A percentile compares a stretch with the other conserved stretches of the same genome.
phyloP scores from a whole-genome alignment of 2,113 vertebrate genomes.

The Apeltes quadracus region DNA sequence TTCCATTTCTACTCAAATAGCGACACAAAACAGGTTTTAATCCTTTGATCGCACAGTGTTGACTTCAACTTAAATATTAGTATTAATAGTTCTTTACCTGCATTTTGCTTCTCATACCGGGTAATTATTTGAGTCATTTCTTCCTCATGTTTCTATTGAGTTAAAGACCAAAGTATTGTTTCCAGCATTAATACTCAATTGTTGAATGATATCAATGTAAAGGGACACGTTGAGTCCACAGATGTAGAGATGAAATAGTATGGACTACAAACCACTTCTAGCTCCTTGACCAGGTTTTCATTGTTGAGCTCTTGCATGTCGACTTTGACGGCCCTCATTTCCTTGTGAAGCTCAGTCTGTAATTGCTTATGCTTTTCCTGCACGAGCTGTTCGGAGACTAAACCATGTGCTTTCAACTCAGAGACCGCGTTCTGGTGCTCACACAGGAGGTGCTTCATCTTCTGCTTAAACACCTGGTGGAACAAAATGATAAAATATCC shows the following conservation, averaged over 20 bases:
- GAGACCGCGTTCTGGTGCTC: constrained; percentile 91
- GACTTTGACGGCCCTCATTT: constrained; percentile 74
- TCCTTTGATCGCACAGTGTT: neutral
- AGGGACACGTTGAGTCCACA: neutral
- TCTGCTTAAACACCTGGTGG: constrained; percentile 89
- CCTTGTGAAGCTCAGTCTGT: constrained; percentile 78
- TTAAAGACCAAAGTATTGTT: constrained; percentile 10
- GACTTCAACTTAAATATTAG: neutral
- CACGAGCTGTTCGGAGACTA: constrained; percentile 71
- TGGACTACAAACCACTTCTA: constrained; percentile 82
- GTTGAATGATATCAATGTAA: neutral
- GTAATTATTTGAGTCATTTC: constrained; percentile 78
- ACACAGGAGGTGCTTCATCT: constrained; percentile 92
- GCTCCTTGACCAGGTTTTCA: constrained; percentile 80
- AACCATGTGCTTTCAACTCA: constrained; percentile 82
- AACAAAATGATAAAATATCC: neutral
- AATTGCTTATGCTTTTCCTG: constrained; percentile 83
- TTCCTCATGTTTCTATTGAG: constrained; percentile 87
- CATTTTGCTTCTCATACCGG: constrained; percentile 82
- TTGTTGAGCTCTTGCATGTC: constrained; percentile 82
- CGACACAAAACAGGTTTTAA: neutral
- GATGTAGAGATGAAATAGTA: neutral
- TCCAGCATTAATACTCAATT: neutral
- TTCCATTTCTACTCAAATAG: constrained; percentile 81
- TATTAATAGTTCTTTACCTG: constrained; percentile 81